Percentiles rank a stretch among this genome's conserved stretches.
phyloP scores from a whole-genome alignment of 2,888 invertebrate species.

The Fabriciana adippe region DNA sequence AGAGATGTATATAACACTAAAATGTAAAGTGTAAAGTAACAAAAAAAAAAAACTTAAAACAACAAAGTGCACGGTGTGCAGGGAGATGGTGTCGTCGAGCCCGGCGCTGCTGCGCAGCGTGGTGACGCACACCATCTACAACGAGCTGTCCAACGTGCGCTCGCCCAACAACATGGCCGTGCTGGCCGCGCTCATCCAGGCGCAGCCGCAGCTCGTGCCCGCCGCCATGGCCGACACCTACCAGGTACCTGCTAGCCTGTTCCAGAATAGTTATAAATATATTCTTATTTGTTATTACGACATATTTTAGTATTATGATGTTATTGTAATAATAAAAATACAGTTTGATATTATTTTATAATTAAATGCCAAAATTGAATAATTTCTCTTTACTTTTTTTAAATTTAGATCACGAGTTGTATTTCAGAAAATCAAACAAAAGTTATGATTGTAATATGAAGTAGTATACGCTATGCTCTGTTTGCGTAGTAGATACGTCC shows the following conservation, averaged over 20 bases:
- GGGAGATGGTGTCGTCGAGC: constrained; percentile 93
- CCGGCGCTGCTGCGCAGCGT: constrained; percentile 92
- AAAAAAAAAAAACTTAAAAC: not conserved
- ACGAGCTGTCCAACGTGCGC: constrained; percentile 94
- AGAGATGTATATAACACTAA: too few species aligned
- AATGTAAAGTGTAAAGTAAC: too few species aligned
- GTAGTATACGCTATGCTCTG: too few species aligned
- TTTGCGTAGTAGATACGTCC: too few species aligned
- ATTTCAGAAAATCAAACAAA: too few species aligned
- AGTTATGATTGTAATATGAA: too few species aligned
- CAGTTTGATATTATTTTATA: not conserved
- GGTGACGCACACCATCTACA: constrained; percentile 95
- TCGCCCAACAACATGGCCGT: constrained; percentile 98
- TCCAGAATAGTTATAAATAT: not conserved
- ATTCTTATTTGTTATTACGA: not conserved
- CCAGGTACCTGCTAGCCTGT: constrained; percentile 61
- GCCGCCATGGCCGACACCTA: constrained; percentile 92
- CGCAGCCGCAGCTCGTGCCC: constrained; percentile 91
- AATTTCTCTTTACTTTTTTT: too few species aligned
- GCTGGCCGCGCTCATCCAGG: constrained; percentile 93
- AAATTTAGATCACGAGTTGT: too few species aligned
- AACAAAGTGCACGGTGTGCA: constrained; percentile 50
- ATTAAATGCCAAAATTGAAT: too few species aligned
- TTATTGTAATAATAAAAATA: not conserved
- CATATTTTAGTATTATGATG: not conserved